Percentiles rank a stretch among this genome's conserved stretches.
Evolutionary conservation across 1,140 invertebrate genomes (phyloP).

Genomic region (Aleiodes sp.): DNA sequence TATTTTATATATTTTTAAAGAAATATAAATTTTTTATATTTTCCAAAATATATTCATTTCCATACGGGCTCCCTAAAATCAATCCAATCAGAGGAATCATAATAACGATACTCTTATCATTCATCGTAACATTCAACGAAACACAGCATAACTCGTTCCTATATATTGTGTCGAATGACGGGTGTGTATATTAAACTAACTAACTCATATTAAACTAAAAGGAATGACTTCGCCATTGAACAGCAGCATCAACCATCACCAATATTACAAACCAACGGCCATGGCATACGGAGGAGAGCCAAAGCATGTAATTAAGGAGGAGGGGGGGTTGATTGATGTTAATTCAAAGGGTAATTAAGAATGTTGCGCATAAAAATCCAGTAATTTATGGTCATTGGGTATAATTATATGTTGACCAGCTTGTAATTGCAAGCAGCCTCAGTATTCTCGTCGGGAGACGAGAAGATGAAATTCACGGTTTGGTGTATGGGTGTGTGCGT

Average conservation of each 20-base stretch:
- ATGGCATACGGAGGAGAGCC: slow-evolving; percentile 49
- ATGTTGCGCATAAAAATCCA: slow-evolving; percentile 66
- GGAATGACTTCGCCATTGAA: slow-evolving; percentile 18
- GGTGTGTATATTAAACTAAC: background rate
- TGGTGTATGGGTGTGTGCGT: too few relatives aligned
- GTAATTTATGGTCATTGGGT: slow-evolving; percentile 68
- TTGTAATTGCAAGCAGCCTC: slow-evolving; percentile 65
- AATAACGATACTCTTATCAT: background rate
- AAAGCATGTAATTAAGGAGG: slow-evolving; percentile 63
- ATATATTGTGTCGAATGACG: background rate
- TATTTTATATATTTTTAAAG: too few relatives aligned
- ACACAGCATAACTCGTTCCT: background rate
- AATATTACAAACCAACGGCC: slow-evolving; percentile 44
- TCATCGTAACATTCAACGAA: background rate
- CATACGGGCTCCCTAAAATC: background rate
- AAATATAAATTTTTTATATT: too few relatives aligned
- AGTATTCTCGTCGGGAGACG: slow-evolving; percentile 21
- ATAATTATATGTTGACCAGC: slow-evolving; percentile 68
- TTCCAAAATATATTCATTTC: too few relatives aligned
- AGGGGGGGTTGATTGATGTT: slow-evolving; percentile 66
- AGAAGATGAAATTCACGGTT: slow-evolving; percentile 7
- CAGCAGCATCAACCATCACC: slow-evolving; percentile 38
- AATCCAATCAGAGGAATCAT: background rate
- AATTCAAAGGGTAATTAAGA: slow-evolving; percentile 69
- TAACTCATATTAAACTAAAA: background rate